Percentiles rank a stretch among this genome's conserved stretches.
Conservation (phyloP, 2,113 vertebrate genomes). For the Sitta europaea region DNA sequence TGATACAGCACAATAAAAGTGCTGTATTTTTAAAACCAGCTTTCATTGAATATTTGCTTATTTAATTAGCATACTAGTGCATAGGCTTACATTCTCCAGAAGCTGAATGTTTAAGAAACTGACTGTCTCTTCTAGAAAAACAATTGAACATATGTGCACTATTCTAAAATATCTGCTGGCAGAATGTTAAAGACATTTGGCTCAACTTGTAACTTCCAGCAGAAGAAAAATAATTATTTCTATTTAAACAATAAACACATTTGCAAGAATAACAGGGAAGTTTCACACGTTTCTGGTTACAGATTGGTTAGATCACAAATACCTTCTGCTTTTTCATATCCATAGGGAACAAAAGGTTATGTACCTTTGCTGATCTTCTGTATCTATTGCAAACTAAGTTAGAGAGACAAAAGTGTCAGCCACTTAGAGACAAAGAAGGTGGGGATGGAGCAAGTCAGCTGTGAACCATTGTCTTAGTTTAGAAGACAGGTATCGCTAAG, state of each 20-base stretch:
- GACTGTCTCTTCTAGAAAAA: slow-evolving; percentile 26
- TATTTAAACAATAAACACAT: slow-evolving; percentile 62
- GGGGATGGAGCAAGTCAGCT: background rate
- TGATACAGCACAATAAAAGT: background rate
- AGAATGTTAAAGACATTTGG: slow-evolving; percentile 42
- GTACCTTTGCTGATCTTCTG: background rate
- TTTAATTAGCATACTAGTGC: background rate
- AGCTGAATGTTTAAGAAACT: background rate
- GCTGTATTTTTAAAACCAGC: background rate
- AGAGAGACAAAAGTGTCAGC: background rate
- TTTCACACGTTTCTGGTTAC: slow-evolving; percentile 28
- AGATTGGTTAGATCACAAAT: slow-evolving; percentile 33
- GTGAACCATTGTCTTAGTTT: no score
- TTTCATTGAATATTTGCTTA: background rate
- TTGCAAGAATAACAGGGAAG: slow-evolving; percentile 45
- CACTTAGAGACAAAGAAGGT: background rate
- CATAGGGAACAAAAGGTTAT: background rate
- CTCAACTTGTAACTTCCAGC: slow-evolving; percentile 25
- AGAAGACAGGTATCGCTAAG: no score
- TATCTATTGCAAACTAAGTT: background rate
- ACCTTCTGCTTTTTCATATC: background rate
- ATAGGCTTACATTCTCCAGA: background rate
- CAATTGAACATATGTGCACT: slow-evolving; percentile 44
- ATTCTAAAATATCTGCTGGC: slow-evolving; percentile 45
- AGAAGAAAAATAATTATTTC: slow-evolving; percentile 57